Evolutionary conservation across 2,888 invertebrate genomes (phyloP).

Genomic region (Selenia dentaria): DNA sequence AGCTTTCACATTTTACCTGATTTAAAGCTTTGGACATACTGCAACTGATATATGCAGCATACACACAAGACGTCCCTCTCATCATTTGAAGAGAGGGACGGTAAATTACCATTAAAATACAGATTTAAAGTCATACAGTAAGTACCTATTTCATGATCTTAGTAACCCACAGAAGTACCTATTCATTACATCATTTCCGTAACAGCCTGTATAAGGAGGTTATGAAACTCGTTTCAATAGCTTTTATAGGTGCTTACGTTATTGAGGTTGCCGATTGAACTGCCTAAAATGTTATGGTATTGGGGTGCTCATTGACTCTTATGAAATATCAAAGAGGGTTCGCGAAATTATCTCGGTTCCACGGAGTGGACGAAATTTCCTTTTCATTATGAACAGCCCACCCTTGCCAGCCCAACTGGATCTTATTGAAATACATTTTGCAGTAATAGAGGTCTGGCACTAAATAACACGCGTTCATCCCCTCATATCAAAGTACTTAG

Average conservation of each 20-base stretch:
- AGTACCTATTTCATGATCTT: too few relatives aligned
- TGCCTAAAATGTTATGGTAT: constrained; percentile 13
- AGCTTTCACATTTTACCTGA: too few relatives aligned
- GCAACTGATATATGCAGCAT: too few relatives aligned
- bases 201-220: constrained; percentile 3
- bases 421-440: not conserved
- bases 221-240: constrained; percentile 15
- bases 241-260: constrained; percentile 22
- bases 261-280: constrained; percentile 14
- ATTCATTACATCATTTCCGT: not conserved
- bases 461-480: too few relatives aligned
- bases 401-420: not conserved
- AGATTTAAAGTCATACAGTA: too few relatives aligned
- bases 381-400: not conserved
- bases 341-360: not conserved
- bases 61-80: too few relatives aligned
- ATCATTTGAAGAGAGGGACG: too few relatives aligned
- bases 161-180: too few relatives aligned
- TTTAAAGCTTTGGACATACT: too few relatives aligned
- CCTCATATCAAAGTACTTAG: too few relatives aligned
- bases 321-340: constrained; percentile 13
- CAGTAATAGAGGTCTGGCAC: too few relatives aligned
- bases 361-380: not conserved
- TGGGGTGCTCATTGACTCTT: constrained; percentile 16
- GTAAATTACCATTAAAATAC: too few relatives aligned